Base-by-base conservation (phyloP, 2,113 vertebrate genomes). In the Myiozetetes cayanensis region DNA sequence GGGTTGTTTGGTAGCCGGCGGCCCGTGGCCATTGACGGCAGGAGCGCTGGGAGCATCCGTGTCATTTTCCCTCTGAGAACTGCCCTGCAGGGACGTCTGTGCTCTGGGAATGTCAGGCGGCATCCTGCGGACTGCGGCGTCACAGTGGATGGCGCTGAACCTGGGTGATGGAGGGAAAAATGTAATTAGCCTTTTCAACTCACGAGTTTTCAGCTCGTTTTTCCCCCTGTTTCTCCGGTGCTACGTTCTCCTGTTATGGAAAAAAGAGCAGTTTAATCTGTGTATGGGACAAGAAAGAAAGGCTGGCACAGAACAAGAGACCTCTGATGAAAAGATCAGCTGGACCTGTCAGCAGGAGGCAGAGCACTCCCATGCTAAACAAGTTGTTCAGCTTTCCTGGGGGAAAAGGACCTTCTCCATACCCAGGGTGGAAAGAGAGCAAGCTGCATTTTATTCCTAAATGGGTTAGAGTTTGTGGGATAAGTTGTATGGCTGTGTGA, bases 81-180 rank as follows among this genome's bases (percentile, higher is more conserved):
- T 39, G 7, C 72, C 74, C 27, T 62, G 96, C 2, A 68, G 74
- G 2, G 61, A 47, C 3, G 95, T 97, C 73, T 97, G 97, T 1
- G 55, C 87, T 66, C 62, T 97, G 39, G 98, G 88, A 12, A 90
- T 73, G 49, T 98, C 98, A 1, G 94, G 66, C 1, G 97, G 52
- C 0, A 97, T 65, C 96, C 98, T 91, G 52, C 97, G 98, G 12
- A 98, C 97, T 0, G 99, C 99, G 2, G 94, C 94, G 2, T 98
- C 92, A 52, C 99, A 99, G 2, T 56, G 97, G 79, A 99, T 99
- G 6, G 99, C 99, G 7, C 99, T 99, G 95, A 98, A 99, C 89
- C 99, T 99, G 91, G 0, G 56, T n/a, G 58, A 50, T 0, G 39
- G 39, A 91, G 82, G 0, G 22, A 71, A n/a, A 61, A 33, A 41